Percentiles rank a stretch among this genome's conserved stretches.
Conservation (phyloP, 2,888 invertebrate genomes). For the Eristalis pertinax region DNA sequence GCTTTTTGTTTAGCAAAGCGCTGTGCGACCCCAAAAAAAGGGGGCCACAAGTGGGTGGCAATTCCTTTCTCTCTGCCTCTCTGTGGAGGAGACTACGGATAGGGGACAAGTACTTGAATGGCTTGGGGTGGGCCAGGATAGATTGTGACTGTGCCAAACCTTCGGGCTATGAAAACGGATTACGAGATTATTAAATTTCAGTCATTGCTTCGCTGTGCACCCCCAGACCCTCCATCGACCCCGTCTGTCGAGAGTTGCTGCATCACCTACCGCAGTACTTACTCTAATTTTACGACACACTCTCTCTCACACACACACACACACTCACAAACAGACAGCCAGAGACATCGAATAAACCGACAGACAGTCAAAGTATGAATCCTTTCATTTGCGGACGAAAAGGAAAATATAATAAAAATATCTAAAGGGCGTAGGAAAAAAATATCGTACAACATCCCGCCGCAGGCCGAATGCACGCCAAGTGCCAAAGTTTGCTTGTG, state of each 20-base stretch:
- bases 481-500: background rate
- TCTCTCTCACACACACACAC: slow-evolving; percentile 15
- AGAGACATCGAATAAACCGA: background rate
- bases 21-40: slow-evolving; percentile 1
- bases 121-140: background rate
- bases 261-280: slow-evolving; percentile 73
- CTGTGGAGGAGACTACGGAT: background rate
- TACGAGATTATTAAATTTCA: slow-evolving; percentile 70
- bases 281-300: slow-evolving; percentile 68
- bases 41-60: slow-evolving; percentile 20
- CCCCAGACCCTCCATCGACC: slow-evolving; percentile 8
- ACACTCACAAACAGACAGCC: no score
- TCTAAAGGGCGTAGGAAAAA: slow-evolving; percentile 32
- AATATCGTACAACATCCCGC: slow-evolving; percentile 50
- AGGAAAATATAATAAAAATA: slow-evolving; percentile 42
- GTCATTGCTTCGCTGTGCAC: slow-evolving; percentile 13
- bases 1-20: slow-evolving; percentile 14
- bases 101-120: no score
- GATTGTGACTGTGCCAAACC: slow-evolving; percentile 24
- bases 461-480: slow-evolving; percentile 50
- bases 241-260: slow-evolving; percentile 52
- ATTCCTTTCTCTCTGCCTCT: no score
- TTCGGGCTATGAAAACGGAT: slow-evolving; percentile 64
- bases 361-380: slow-evolving; percentile 24
- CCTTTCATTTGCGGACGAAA: slow-evolving; percentile 50